These are phyloP conservation scores for Rhodeus uyekii DNA, from an alignment of 2,797 vertebrate species.

Conservation along the genomic window DNA sequence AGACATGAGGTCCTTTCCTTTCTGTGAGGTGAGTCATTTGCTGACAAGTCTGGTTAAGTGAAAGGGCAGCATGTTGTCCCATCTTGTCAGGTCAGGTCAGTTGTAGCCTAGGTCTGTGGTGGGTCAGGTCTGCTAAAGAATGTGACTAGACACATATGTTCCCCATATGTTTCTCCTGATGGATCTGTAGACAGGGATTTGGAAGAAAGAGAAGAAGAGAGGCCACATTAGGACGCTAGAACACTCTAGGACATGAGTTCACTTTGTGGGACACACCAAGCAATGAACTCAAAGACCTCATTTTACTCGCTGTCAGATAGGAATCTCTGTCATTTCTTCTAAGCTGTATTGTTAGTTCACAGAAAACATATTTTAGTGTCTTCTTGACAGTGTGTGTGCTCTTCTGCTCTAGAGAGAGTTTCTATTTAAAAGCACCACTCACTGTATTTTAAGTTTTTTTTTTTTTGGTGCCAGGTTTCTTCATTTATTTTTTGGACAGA, in stretches of 20 bases:
- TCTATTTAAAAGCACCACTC: slow-evolving; percentile 8
- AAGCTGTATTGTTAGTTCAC: slow-evolving; percentile 14
- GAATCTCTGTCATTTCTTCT: background rate
- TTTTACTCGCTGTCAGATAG: slow-evolving; percentile 14
- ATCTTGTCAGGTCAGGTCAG: background rate
- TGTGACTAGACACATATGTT: slow-evolving; percentile 22
- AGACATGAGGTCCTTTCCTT: background rate
- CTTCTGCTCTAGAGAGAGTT: background rate
- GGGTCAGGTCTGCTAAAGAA: slow-evolving; percentile 30
- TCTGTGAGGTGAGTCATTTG: background rate
- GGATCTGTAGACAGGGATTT: background rate
- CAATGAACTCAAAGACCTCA: slow-evolving; percentile 16
- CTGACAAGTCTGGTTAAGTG: background rate
- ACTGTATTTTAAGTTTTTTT: background rate
- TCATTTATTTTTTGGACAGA: slow-evolving; percentile 17
- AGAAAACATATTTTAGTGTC: slow-evolving; percentile 1
- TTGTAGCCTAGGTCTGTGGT: slow-evolving; percentile 1
- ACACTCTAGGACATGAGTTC: slow-evolving; percentile 8
- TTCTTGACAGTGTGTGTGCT: slow-evolving; percentile 3
- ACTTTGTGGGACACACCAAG: slow-evolving; percentile 39
- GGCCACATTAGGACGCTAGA: slow-evolving; percentile 32
- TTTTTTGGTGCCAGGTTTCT: background rate
- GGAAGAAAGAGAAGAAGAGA: slow-evolving; percentile 19
- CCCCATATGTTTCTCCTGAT: slow-evolving; percentile 31
- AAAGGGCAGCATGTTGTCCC: background rate